A percentile compares a stretch with the other conserved stretches of the same genome.
Conservation (phyloP, 2,888 invertebrate genomes). For the Oscheius myriophilus region DNA sequence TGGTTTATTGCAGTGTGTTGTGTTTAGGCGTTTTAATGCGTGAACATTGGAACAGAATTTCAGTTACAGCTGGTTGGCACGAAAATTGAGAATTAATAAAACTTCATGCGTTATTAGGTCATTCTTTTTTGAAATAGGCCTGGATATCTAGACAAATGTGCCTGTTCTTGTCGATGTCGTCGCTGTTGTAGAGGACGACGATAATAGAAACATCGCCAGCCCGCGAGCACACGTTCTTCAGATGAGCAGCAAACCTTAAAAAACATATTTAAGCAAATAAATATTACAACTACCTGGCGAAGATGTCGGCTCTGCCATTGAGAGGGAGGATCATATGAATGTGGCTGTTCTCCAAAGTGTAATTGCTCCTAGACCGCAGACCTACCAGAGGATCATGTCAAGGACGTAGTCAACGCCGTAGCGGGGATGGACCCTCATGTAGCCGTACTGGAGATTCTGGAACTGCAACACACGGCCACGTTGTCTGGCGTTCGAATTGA, state of each 20-base stretch:
- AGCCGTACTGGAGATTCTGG: constrained; percentile 92
- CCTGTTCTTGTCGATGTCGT: constrained; percentile 59
- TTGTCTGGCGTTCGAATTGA: constrained; percentile 73
- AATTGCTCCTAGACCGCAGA: constrained; percentile 33
- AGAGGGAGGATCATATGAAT: constrained; percentile 78
- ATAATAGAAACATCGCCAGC: constrained; percentile 77
- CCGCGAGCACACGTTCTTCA: constrained; percentile 76
- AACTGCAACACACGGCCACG: constrained; percentile 86
- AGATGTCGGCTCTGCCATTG: constrained; percentile 83
- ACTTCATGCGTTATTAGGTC: too few relatives aligned
- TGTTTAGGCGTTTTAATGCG: too few relatives aligned
- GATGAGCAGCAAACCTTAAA: constrained; percentile 83
- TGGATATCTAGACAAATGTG: too few relatives aligned
- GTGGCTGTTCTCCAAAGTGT: constrained; percentile 39
- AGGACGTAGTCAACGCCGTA: constrained; percentile 85
- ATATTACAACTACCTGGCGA: constrained; percentile 77
- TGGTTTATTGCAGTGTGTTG: too few relatives aligned
- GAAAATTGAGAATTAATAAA: too few relatives aligned
- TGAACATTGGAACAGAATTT: too few relatives aligned
- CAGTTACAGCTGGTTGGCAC: too few relatives aligned
- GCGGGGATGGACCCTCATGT: constrained; percentile 82
- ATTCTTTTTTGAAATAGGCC: too few relatives aligned
- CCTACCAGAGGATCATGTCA: constrained; percentile 85
- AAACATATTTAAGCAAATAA: constrained; percentile 31
- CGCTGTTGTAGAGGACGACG: constrained; percentile 79